Base-by-base conservation (phyloP, 2,113 vertebrate genomes). In the Ailurus styani region DNA sequence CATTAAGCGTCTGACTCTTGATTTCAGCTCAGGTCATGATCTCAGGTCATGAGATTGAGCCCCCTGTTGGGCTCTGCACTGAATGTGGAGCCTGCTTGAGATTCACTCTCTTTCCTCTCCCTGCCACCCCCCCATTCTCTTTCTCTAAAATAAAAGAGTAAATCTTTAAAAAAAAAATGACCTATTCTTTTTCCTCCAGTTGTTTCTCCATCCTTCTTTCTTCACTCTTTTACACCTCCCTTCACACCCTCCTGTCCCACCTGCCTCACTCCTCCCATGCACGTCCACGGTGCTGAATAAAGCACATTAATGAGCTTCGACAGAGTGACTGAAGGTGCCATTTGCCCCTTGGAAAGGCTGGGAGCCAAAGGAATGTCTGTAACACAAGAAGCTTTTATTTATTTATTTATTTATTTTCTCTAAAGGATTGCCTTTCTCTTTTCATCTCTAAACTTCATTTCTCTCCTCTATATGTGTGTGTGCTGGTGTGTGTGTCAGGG, bases 281-380 rank as follows among this genome's bases (percentile, higher is more conserved):
- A 0, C 2, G 11, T 57, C 40, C 7, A 20, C 17, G 55, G 6
- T 34, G 50, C 77, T 40, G 20, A 73, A 15, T 23, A 40, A 47
- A 68, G 23, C 42, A 45, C 45, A 18, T 37, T 37, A 52, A 62
- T 25, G 6, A 34, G 3, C 34, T n/a, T 66, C 54, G 18, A 0
- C 2, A 3, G 42, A n/a, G 47, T 23, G 42, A 64, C 42, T 37
- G 14, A 50, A 96, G 47, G 77, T 27, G 6, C 25, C 75, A 52
- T 78, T 90, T 64, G 91, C 50, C 23, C 11, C 77, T 64, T 52
- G 66, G 52, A 90, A 93, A 93, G 73, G 6, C 54, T 2, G 7
- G 68, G 72, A 84, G 60, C 75, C 37, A 40, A 87, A 93, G n/a
- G 40, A 83, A 73, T 79, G 75, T 45, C 64, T 82, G 37, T 82